Base-by-base conservation (phyloP, 2,888 invertebrate genomes). In the Aspidapion aeneum region DNA sequence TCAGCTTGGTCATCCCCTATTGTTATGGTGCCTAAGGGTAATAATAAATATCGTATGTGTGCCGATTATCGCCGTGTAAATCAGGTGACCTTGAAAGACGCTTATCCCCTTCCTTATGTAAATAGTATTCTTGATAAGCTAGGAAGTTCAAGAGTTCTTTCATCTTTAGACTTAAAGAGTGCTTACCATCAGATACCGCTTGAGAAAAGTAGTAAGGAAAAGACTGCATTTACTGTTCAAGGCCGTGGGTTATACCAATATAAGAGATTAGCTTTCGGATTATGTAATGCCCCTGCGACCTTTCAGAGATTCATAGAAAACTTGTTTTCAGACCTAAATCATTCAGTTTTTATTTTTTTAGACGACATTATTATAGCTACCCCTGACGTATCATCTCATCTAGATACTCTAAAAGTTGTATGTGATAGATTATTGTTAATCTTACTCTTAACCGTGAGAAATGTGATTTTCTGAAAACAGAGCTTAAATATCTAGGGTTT, bases 351-450 rank as follows among this genome's bases (percentile, higher is more conserved):
- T 21, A 58, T 60, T 16, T 69, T 68, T 59, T 18, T 70, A 16
- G 70, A 70, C 57, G 71, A 71, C 55, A 68, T 72, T 2, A 62
- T 71, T 55, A 22, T 72, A 9, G 60, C 66, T 3, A 65, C 70
- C 7, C 57, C 19, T 2, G 60, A 57, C 50, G 69, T 72, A 20
- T 63, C 69, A 9, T 62, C 58, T 1, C 66, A 69, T 61, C 9
- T 68, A 3, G 57, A 64, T n/a, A 35, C 69, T 51, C 56, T 70
- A n/a, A 48, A 20, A 2, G 60, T 63, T 18, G 64, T 69, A 19
- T 58, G 67, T 7, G 54, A 61, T 35, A 54, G 67, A 18, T 57
- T 70, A 16, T 5, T 5, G 71, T 68, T 2, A 67, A 68, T 5
- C 52, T 72, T 1, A 71, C 68, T 0, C 22, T 73, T 9, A 70